A percentile compares a stretch with the other conserved stretches of the same genome.
Evolutionary conservation across 1,140 invertebrate genomes (phyloP).

Genomic region (Hylaeus anthracinus): DNA sequence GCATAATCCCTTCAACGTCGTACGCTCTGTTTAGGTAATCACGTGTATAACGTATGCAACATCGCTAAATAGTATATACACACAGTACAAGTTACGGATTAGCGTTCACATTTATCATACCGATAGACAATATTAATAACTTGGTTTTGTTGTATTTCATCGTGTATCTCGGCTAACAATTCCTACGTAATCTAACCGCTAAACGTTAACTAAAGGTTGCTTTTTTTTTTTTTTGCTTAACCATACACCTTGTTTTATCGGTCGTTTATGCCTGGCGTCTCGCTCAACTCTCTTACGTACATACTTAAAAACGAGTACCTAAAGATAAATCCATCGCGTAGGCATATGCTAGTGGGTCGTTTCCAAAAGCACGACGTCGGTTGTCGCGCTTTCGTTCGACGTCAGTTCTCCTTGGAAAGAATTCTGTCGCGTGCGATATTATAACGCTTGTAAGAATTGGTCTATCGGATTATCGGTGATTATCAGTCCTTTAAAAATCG

Average conservation of each 20-base stretch:
- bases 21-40: conserved; percentile 50
- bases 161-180: conserved; percentile 60
- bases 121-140: conserved; percentile 65
- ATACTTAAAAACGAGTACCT: conserved; percentile 40
- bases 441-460: conserved; percentile 39
- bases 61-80: conserved; percentile 64
- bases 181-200: conserved; percentile 61
- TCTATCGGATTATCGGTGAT: conserved; percentile 38
- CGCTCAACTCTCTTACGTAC: conserved; percentile 27
- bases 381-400: conserved; percentile 3
- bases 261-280: background rate
- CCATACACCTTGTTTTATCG: conserved; percentile 16
- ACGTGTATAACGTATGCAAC: conserved; percentile 52
- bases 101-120: conserved; percentile 67
- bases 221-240: conserved; percentile 37
- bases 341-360: conserved; percentile 46
- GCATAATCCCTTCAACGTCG: conserved; percentile 23
- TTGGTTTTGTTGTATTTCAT: conserved; percentile 48
- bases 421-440: conserved; percentile 8
- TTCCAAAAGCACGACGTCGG: conserved; percentile 29
- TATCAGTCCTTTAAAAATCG: background rate
- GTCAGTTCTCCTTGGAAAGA: conserved; percentile 44
- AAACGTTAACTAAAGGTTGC: conserved; percentile 58
- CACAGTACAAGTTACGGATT: conserved; percentile 65
- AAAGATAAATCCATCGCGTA: conserved; percentile 53